phyloP scores from a whole-genome alignment of 2,888 invertebrate genomes.

The Lithophane leautieri region DNA sequence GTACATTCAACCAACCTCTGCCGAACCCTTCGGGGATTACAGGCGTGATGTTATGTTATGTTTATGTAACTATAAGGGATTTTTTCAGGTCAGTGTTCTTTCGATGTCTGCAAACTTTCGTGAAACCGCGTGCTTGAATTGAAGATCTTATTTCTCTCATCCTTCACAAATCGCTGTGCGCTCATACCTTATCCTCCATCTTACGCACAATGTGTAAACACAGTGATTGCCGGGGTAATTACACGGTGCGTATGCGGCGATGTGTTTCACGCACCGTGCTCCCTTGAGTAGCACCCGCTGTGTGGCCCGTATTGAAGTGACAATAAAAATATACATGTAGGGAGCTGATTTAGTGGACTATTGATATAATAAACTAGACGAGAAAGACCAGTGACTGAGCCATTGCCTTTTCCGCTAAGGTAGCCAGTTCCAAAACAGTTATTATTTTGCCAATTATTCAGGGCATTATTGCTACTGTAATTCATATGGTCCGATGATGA shows the following conservation, averaged over 20 bases:
- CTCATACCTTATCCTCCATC: neutral
- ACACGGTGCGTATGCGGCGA: constrained; percentile 55
- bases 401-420: neutral
- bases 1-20: no score
- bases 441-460: neutral
- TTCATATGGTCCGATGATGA: neutral
- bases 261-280: constrained; percentile 54
- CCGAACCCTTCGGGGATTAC: no score
- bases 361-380: neutral
- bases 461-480: neutral
- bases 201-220: constrained; percentile 59
- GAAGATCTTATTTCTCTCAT: neutral
- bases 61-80: no score
- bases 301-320: constrained; percentile 10
- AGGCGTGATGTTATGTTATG: no score
- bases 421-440: neutral
- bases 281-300: constrained; percentile 22
- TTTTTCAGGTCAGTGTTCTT: neutral
- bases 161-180: neutral
- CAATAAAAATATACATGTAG: constrained; percentile 15
- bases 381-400: neutral
- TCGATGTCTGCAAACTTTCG: neutral
- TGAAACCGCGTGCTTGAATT: neutral
- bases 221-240: constrained; percentile 58
- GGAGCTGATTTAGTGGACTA: neutral